Evolutionary conservation across 2,888 invertebrate species (phyloP).

Genomic region (Ophioninae sp.): DNA sequence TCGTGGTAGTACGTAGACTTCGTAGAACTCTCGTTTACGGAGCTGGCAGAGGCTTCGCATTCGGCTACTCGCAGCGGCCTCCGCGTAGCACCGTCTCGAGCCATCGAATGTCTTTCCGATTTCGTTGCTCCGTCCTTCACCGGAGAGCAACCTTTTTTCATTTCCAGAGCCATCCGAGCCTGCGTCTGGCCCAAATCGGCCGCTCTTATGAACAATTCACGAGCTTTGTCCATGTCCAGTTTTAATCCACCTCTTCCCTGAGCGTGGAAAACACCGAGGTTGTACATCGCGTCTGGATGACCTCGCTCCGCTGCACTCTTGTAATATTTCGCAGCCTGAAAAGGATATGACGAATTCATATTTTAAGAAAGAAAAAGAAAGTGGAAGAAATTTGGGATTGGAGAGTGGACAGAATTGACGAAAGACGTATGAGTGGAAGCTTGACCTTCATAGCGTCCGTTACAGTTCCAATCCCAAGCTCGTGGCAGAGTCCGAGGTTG

Average conservation of each 20-base stretch:
- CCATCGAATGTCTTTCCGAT: slow-evolving; percentile 4
- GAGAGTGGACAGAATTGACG: no score
- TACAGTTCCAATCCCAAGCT: slow-evolving; percentile 85
- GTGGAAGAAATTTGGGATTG: no score
- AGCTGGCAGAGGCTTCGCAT: slow-evolving; percentile 6
- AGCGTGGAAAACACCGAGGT: slow-evolving; percentile 86
- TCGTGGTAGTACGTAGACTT: slow-evolving; percentile 39
- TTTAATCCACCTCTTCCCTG: slow-evolving; percentile 85
- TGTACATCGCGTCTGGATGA: slow-evolving; percentile 87
- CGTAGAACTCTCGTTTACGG: slow-evolving; percentile 15
- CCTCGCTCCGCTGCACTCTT: slow-evolving; percentile 84
- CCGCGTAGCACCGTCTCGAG: slow-evolving; percentile 29
- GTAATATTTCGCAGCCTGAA: slow-evolving; percentile 86
- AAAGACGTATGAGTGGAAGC: not conserved
- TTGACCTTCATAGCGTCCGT: slow-evolving; percentile 84
- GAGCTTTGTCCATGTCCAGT: slow-evolving; percentile 82
- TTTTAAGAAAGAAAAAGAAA: no score
- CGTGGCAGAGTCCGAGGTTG: slow-evolving; percentile 87
- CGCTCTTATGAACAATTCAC: slow-evolving; percentile 83
- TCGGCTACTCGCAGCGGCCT: not conserved
- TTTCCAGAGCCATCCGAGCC: slow-evolving; percentile 82
- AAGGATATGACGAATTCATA: no score
- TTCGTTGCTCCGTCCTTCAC: not conserved
- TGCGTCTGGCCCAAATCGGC: slow-evolving; percentile 84
- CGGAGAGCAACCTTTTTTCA: slow-evolving; percentile 65